Conservation (phyloP, 2,113 vertebrate species). For the Cyanoramphus novaezelandiae region DNA sequence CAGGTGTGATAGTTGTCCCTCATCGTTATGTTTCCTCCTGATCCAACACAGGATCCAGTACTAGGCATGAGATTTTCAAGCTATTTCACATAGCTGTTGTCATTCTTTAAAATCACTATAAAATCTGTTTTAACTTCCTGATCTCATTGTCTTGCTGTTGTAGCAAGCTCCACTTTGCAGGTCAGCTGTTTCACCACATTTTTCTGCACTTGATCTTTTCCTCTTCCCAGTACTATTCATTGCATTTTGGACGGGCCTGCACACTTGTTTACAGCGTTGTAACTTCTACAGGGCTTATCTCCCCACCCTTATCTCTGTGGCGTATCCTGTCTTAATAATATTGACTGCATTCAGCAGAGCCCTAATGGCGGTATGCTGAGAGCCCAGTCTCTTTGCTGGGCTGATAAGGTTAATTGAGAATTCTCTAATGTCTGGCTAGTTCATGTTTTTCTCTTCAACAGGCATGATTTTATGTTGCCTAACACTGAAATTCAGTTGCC, state of each 20-base stretch:
- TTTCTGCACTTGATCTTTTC: neutral
- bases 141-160: neutral
- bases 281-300: neutral
- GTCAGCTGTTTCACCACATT: accelerated
- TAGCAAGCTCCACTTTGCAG: neutral
- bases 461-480: neutral
- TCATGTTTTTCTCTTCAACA: neutral
- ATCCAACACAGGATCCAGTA: neutral
- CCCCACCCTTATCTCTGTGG: neutral
- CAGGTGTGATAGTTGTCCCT: neutral
- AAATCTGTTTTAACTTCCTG: neutral
- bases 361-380: neutral
- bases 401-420: conserved; percentile 49
- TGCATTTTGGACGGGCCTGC: neutral
- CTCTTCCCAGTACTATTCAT: neutral
- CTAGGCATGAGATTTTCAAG: neutral
- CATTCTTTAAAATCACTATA: neutral
- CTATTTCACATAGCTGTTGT: neutral
- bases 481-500: neutral
- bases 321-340: neutral
- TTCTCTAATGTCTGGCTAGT: neutral
- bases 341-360: conserved; percentile 2
- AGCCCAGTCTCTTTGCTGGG: neutral
- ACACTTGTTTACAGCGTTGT: neutral
- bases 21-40: neutral